Base-by-base conservation (phyloP, 2,888 invertebrate species). In the Falcaria lacertinaria region DNA sequence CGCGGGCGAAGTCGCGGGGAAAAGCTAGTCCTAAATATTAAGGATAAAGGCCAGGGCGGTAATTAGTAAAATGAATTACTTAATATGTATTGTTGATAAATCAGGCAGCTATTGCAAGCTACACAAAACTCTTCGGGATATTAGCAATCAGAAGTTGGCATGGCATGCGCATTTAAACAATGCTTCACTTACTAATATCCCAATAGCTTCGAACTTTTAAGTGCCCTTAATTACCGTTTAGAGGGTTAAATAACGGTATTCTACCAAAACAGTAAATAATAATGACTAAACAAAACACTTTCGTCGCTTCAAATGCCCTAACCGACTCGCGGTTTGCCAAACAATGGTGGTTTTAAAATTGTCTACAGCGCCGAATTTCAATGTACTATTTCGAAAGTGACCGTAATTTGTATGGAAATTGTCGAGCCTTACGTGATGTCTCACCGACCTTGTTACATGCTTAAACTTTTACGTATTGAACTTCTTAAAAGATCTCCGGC, bases 341-440 rank as follows among this genome's bases (percentile, higher is more conserved):
- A 82, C 80, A 85, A 83, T 84, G 71, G 77, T 49, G 45, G 57
- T 57, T 65, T 64, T 57, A 72, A 72, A 74, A 70, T 66, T 59
- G 69, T 65, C 70, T 54, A 70, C 68, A 52, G 58, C 56, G 57
- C 68, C 70, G 77, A 78, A 80, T 76, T 74, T 74, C 74, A 79
- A 78, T 78, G 60, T 55, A 66, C 66, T 63, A 66, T 82, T 87
- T 87, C 81, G 87, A 87, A 87, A 86, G 84, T 78, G 80, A 67
- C 77, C 75, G 81, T 79, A 72, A 79, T 85, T 82, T 80, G 78
- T 80, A 82, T 87, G 85, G 81, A 80, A 83, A 85, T 86, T 73
- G 74, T 70, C 52, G 49, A 61, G 60, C 57, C 65, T 77, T 76
- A 74, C 78, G 71, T 71, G 78, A 66, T 69, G 80, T 64, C 72